A percentile compares a stretch with the other conserved stretches of the same genome.
Evolutionary conservation across 2,797 vertebrate species (phyloP).

Genomic region (Sebastes flavidus): DNA sequence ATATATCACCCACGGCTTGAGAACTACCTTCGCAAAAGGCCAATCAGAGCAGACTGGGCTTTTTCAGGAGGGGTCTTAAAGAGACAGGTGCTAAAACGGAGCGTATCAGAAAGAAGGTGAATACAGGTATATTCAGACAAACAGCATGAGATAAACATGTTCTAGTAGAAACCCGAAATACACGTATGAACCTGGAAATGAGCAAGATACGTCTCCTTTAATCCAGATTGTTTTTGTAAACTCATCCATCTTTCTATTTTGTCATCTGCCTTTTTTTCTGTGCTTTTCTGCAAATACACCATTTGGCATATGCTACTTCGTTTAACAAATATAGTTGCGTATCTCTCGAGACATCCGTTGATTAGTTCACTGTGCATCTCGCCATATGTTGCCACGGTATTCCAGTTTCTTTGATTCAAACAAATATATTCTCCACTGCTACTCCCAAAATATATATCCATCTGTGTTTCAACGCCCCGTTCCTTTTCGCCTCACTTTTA

Average conservation of each 20-base stretch:
- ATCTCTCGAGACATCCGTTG: constrained; percentile 17
- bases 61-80: too few relatives aligned
- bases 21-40: too few relatives aligned
- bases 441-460: constrained; percentile 14
- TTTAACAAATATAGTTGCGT: constrained; percentile 7
- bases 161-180: neutral
- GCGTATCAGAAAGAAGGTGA: too few relatives aligned
- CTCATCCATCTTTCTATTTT: neutral
- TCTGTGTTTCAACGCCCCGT: neutral
- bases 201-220: neutral
- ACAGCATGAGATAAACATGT: neutral
- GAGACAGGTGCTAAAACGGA: too few relatives aligned
- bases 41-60: too few relatives aligned
- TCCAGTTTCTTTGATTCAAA: constrained; percentile 42
- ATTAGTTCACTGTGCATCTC: constrained; percentile 30
- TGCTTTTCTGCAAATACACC: neutral
- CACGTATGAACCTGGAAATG: neutral
- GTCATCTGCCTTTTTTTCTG: neutral
- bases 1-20: too few relatives aligned
- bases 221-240: neutral
- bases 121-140: too few relatives aligned
- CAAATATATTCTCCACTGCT: constrained; percentile 18
- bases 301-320: constrained; percentile 19
- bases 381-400: constrained; percentile 45
- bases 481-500: neutral